These are phyloP conservation scores for Dipodomys stephensi DNA, from an alignment of 2,113 vertebrate species.

Conservation along the genomic window DNA sequence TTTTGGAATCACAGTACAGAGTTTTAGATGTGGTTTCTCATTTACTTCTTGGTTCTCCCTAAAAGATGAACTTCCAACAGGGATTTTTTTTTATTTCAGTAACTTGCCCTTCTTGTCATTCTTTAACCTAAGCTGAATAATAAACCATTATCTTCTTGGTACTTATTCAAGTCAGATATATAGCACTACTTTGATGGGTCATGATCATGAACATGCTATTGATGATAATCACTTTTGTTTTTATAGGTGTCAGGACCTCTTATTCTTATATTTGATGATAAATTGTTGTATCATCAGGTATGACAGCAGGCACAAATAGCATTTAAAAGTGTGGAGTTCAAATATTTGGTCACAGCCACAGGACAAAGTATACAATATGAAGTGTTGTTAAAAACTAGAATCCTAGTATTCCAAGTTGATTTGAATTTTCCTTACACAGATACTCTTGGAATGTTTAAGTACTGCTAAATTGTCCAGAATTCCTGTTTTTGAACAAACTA, in stretches of 20 bases:
- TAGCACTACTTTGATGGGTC: slow-evolving; percentile 48
- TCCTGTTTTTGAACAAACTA: slow-evolving; percentile 11
- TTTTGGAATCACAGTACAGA: background rate
- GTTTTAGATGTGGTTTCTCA: slow-evolving; percentile 28
- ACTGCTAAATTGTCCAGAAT: background rate
- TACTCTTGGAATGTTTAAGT: background rate
- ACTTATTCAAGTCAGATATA: slow-evolving; percentile 44
- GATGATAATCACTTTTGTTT: slow-evolving; percentile 50
- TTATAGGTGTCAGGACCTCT: background rate
- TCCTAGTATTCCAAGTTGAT: background rate
- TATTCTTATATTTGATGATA: slow-evolving; percentile 58
- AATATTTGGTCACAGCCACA: background rate
- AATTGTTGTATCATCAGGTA: slow-evolving; percentile 39
- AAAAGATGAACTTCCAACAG: background rate
- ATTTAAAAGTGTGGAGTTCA: slow-evolving; percentile 50
- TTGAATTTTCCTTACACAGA: slow-evolving; percentile 42
- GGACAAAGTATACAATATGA: background rate
- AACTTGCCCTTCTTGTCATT: background rate
- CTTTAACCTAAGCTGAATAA: slow-evolving; percentile 57
- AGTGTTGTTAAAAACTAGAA: slow-evolving; percentile 12
- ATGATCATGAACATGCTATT: background rate
- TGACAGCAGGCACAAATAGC: slow-evolving; percentile 16
- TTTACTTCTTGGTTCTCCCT: slow-evolving; percentile 12
- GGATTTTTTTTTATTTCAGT: slow-evolving; percentile 61
- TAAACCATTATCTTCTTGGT: slow-evolving; percentile 37